Evolutionary conservation across 2,888 invertebrate species (phyloP).

Genomic region (Pseudococcus jackbeardsleyi): DNA sequence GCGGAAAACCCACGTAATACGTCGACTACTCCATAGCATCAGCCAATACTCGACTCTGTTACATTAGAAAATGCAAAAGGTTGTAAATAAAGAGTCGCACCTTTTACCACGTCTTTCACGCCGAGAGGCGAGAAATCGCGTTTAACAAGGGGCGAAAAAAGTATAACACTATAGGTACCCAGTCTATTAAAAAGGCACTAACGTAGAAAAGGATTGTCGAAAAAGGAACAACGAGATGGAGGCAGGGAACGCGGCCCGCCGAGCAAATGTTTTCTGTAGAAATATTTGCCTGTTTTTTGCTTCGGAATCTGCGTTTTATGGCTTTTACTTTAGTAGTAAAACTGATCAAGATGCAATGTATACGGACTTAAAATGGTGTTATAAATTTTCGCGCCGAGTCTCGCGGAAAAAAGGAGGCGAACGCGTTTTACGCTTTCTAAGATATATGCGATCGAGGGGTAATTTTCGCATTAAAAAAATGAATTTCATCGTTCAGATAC

Average conservation of each 20-base stretch:
- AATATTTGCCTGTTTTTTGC: constrained; percentile 45
- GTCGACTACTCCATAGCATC: not conserved
- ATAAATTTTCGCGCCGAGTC: constrained; percentile 42
- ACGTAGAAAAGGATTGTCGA: not conserved
- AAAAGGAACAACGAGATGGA: not conserved
- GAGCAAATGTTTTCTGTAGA: constrained; percentile 1
- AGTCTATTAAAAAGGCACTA: not conserved
- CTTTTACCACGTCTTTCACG: not conserved
- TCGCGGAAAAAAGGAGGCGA: not conserved
- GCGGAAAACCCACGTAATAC: not conserved
- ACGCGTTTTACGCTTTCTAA: constrained; percentile 7
- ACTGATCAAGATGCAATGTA: constrained; percentile 53
- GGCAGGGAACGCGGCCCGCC: not conserved
- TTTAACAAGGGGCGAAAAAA: not conserved
- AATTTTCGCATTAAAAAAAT: no score
- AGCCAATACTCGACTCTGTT: not conserved
- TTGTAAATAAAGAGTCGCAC: constrained; percentile 28
- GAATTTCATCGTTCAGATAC: no score
- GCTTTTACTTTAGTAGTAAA: constrained; percentile 52
- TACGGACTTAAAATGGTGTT: constrained; percentile 45
- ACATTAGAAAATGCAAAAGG: constrained; percentile 35
- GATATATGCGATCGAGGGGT: not conserved
- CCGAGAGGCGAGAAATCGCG: not conserved
- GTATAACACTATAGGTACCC: not conserved
- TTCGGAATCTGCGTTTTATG: constrained; percentile 52